Evolutionary conservation across 64 coral and sea anemone species (phyloP), one percentile per base, ranked within the genome.

Genomic region (Anthopleura sola): DNA sequence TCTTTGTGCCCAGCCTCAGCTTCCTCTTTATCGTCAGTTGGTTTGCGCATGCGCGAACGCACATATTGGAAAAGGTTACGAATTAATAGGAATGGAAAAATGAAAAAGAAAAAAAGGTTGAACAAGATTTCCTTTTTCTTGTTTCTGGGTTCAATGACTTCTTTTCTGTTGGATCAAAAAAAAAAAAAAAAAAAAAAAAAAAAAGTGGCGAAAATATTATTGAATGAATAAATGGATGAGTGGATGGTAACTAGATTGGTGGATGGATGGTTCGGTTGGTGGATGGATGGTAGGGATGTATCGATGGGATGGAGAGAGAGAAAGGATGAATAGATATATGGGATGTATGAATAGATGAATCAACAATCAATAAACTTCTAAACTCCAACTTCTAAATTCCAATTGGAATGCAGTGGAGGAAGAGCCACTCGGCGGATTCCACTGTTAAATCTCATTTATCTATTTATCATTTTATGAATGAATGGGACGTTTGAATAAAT

Each of bases 121-220:
- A 92, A 92, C 29, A 88, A 48, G 24, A 96, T 88, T 64, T 96
- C 94, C 53, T 89, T 92, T 20, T 40, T 78, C 54, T 96, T 96
- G 94, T 88, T 96, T 78, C 94, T 83, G 31, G 87, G 87, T 81
- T 96, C 90, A n/a, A 92, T 84, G 24, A 96, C 87, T 68, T 96
- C 90, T 32, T 92, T 96, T 10, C 94, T 96, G 78, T 17, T 16
- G 48, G 16, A 92, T 76, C 28, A 28, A 44, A 44, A 8, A 50
- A 37, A 75, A 28, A 62, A 46, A 46, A 16, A 0, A 77, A 78
- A n/a, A 78, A 29, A 20, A 33, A 16, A 37, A 37, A n/a, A n/a
- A n/a, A n/a, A n/a, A n/a, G n/a, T n/a, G n/a, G n/a, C n/a, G n/a
- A n/a, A n/a, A n/a, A n/a, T n/a, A 19, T 17, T 17, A 31, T 77